Base-by-base conservation (phyloP, 2,888 invertebrate species). In the Tineola bisselliella region DNA sequence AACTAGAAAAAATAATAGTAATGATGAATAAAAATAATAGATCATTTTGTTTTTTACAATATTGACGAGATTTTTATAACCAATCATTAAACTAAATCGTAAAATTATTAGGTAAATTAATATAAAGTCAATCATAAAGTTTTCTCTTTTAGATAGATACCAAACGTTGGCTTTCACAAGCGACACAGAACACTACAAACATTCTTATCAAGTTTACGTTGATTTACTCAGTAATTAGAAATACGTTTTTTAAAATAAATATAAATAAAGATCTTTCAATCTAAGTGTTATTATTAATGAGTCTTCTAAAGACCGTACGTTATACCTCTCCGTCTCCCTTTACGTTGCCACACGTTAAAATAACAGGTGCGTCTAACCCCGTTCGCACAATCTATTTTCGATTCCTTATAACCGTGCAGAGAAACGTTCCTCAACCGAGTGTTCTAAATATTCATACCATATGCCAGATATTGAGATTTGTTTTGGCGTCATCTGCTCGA, bases 311-410 rank as follows among this genome's bases (percentile, higher is more conserved):
- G 73, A 75, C 72, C 68, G 68, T 73, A 71, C n/a, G n/a, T n/a
- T n/a, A n/a, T n/a, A n/a, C n/a, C n/a, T n/a, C n/a, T n/a, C n/a
- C 76, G 69, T 69, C 66, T 69, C 71, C 69, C 66, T 63, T 66
- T 63, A 74, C 74, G 63, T 68, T 70, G 81, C 81, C 76, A 25
- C 54, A 38, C 33, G 10, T 11, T 30, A 30, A 81, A 84, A 84
- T 83, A 84, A 86, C 87, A 87, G 87, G 87, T 87, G 87, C 81
- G 86, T 79, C 81, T 87, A 87, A 84, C 87, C 87, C 84, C 84
- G 78, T 87, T 87, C 83, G 84, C 83, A 84, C 80, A 84, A 84
- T 86, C 87, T 87, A 87, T 87, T 87, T 87, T 83, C 81, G 86
- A 83, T 83, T 82, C 82, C 84, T 84, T 84, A 82, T 80, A 82